Percentiles rank a stretch among this genome's conserved stretches.
These are phyloP conservation scores for Apus apus DNA, from an alignment of 2,113 vertebrate species.

Conservation along the genomic window DNA sequence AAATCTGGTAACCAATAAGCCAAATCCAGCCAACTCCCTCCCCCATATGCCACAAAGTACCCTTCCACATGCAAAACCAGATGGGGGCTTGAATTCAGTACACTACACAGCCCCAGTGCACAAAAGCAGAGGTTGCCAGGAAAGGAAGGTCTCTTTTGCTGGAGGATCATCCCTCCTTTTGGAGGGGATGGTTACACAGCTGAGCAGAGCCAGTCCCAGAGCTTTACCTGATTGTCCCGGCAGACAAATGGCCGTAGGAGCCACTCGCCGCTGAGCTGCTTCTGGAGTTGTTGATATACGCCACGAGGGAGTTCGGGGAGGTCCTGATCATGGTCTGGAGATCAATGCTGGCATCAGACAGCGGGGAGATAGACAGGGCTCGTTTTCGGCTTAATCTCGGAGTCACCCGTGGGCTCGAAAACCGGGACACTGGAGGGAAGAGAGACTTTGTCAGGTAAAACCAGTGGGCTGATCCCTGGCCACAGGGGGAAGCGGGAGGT, in stretches of 20 bases:
- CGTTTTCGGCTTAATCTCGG: slow-evolving; percentile 93
- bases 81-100: background rate
- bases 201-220: rapidly evolving
- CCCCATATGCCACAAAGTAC: background rate
- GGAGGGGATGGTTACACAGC: rapidly evolving
- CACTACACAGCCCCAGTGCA: background rate
- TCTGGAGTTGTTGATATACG: slow-evolving; percentile 98
- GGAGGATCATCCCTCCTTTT: background rate
- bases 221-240: slow-evolving; percentile 91
- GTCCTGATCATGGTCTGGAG: slow-evolving; percentile 99
- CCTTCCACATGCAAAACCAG: background rate
- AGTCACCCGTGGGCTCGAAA: slow-evolving; percentile 93
- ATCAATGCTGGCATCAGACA: slow-evolving; percentile 98
- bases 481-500: rapidly evolving
- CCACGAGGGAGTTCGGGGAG: slow-evolving; percentile 97
- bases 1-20: background rate
- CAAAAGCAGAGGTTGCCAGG: background rate
- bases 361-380: slow-evolving; percentile 93
- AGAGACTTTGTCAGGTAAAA: slow-evolving; percentile 10
- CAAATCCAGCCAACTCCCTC: background rate
- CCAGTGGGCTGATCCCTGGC: background rate
- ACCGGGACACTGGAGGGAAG: slow-evolving; percentile 87
- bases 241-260: slow-evolving; percentile 96
- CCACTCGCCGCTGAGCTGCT: slow-evolving; percentile 97
- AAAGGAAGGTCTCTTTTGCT: background rate